Evolutionary conservation across 2,113 vertebrate species (phyloP), one percentile per base, ranked within the genome.

Genomic region (Orcinus orca): DNA sequence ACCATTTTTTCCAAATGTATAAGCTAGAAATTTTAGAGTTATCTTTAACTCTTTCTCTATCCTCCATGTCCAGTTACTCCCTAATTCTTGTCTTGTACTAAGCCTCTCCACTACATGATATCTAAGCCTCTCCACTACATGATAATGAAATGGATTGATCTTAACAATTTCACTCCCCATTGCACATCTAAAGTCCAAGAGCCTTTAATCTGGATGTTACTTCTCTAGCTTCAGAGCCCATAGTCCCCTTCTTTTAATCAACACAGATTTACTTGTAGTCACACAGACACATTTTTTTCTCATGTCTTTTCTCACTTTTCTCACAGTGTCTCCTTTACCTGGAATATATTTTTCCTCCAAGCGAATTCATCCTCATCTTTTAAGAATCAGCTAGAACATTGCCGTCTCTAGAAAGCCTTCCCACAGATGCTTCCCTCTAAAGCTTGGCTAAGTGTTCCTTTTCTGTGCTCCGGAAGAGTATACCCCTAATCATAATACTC

Each of bases 1-100:
- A 97, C 74, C 67, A 63, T 89, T 86, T 60, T 60, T 53, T 41
- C 44, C 62, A 95, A 92, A 90, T 60, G 15, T 47, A 55, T 79
- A 85, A 17, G 47, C 53, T 73, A 76, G 65, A 71, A 92, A 70
- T 9, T 55, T 68, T 58, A 31, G 29, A 50, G 21, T 93, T 63
- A 47, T 58, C 12, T 53, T 92, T 8, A 44, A 53, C 38, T 84
- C 10, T 8, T 88, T 62, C 44, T 86, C 23, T 85, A 9, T 67
- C 44, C 17, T 15, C 33, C 11, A 50, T 60, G 6, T 90, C 14
- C 68, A 92, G 1, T 44, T 94, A 73, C 63, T 89, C 17, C 60
- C 25, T 88, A 58, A 55, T 70, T 80, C 36, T 93, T 68, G 5
- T 44, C 71, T 62, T 73, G 26, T 80, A 29, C 4, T 84, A 94